A percentile compares a stretch with the other conserved stretches of the same genome.
Evolutionary conservation across 2,113 vertebrate species (phyloP).

Genomic region (Panthera uncia): DNA sequence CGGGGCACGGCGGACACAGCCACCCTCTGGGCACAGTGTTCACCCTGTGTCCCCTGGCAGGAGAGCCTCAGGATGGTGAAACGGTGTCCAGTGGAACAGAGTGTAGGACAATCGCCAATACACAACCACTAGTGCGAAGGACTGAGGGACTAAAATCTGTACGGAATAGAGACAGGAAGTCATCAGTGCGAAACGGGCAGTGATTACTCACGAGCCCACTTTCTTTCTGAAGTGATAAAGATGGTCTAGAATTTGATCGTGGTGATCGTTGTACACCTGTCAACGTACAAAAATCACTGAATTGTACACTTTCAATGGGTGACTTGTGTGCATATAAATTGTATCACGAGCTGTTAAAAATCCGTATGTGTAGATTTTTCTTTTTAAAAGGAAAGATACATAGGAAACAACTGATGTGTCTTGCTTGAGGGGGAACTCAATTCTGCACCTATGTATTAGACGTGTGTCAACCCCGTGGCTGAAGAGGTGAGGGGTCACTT

Average conservation of each 20-base stretch:
- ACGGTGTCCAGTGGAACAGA: accelerated
- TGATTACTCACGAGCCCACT: not conserved
- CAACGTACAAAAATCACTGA: not conserved
- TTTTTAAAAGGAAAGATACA: not conserved
- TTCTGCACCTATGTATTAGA: not conserved
- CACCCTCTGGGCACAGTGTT: not conserved
- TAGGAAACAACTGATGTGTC: not conserved
- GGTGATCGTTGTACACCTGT: not conserved
- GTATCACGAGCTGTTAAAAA: not conserved
- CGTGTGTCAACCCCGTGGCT: not conserved
- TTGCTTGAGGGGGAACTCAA: not conserved
- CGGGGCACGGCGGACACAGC: not conserved
- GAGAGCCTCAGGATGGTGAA: not conserved
- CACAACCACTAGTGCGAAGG: not conserved
- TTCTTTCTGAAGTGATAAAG: not conserved
- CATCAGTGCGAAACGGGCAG: not conserved
- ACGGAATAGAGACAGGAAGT: not conserved
- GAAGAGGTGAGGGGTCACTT: not conserved
- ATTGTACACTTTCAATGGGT: not conserved
- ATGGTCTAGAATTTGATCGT: not conserved
- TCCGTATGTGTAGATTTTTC: not conserved
- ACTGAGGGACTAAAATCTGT: not conserved
- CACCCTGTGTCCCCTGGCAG: not conserved
- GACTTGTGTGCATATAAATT: not conserved
- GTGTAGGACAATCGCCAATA: not conserved